Evolutionary conservation across 1,140 invertebrate species (phyloP), one percentile per base, ranked within the genome.

Genomic region (Phthorimaea operculella): DNA sequence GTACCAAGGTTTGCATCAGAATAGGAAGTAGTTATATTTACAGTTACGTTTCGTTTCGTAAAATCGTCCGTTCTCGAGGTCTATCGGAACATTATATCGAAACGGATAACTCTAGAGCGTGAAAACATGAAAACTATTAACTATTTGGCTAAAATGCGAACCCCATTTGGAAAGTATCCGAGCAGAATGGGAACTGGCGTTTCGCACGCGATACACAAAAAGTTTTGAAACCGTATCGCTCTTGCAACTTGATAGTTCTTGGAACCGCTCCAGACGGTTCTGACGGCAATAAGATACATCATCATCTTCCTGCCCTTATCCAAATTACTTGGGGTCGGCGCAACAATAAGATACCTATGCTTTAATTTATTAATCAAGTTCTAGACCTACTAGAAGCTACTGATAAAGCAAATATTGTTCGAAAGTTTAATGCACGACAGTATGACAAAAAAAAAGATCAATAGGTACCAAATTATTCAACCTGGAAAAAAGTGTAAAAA

Each of bases 81-180:
- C 18, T 50, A 28, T 50, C 48, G 48, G 21, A 47, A 47, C 33
- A 18, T 57, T 45, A 21, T 12, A 48, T 15, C 44, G 33, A 53
- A 53, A 53, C 45, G 57, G 39, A 58, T 50, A 58, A 58, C 42
- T 56, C 16, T 16, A 16, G 17, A 47, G 44, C 44, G 56, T 58
- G 18, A 54, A 54, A 45, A 47, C 48, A 47, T 33, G 21, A 36
- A 15, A 47, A 11, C 44, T 53, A 53, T 53, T 53, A 48, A 11
- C 44, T 53, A 53, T 53, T 53, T 34, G 18, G 51, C n/a, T 52
- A 28, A 28, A 44, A 49, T 53, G 45, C 45, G 17, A 33, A 21
- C 18, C 28, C 12, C 12, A 47, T 16, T 47, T 54, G 52, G 52
- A 54, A 54, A 53, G 52, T 47, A 47, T 42, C 11, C 39, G 39